Evolutionary conservation across 2,113 vertebrate species (phyloP).

Genomic region (Sigmodon hispidus): DNA sequence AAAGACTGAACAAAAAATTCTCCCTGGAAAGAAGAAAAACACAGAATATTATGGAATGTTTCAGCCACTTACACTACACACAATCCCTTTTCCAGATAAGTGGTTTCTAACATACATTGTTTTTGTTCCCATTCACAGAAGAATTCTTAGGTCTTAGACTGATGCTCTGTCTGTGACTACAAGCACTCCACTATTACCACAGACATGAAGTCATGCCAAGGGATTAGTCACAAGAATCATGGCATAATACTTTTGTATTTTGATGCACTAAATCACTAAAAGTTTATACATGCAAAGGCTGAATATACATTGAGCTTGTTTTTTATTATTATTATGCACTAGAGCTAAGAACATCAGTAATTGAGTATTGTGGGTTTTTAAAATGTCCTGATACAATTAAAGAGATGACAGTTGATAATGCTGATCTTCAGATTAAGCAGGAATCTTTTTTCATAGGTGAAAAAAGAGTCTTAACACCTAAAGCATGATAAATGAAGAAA

Average conservation of each 20-base stretch:
- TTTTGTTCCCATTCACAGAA: slow-evolving; percentile 67
- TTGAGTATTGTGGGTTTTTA: slow-evolving; percentile 70
- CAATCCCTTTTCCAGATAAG: slow-evolving; percentile 35
- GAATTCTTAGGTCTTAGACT: slow-evolving; percentile 68
- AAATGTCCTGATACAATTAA: slow-evolving; percentile 59
- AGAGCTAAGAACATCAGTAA: slow-evolving; percentile 75
- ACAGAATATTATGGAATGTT: slow-evolving; percentile 59
- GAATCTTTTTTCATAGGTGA: neutral
- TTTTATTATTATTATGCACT: slow-evolving; percentile 76
- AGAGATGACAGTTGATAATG: slow-evolving; percentile 60
- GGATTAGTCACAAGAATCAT: slow-evolving; percentile 78
- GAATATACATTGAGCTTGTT: slow-evolving; percentile 73
- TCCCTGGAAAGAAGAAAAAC: slow-evolving; percentile 37
- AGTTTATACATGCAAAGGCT: slow-evolving; percentile 77
- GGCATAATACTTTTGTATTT: slow-evolving; percentile 74
- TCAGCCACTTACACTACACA: slow-evolving; percentile 64
- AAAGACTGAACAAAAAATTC: slow-evolving; percentile 46
- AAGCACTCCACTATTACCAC: slow-evolving; percentile 64
- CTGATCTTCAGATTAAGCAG: slow-evolving; percentile 2
- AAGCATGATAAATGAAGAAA: slow-evolving; percentile 29
- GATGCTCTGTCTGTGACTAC: slow-evolving; percentile 62
- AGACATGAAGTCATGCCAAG: slow-evolving; percentile 74
- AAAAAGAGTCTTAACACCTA: neutral
- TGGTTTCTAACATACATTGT: slow-evolving; percentile 51
- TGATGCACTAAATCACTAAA: slow-evolving; percentile 80